Evolutionary conservation across 1,140 invertebrate species (phyloP).

Genomic region (Caenorhabditis brenneri): DNA sequence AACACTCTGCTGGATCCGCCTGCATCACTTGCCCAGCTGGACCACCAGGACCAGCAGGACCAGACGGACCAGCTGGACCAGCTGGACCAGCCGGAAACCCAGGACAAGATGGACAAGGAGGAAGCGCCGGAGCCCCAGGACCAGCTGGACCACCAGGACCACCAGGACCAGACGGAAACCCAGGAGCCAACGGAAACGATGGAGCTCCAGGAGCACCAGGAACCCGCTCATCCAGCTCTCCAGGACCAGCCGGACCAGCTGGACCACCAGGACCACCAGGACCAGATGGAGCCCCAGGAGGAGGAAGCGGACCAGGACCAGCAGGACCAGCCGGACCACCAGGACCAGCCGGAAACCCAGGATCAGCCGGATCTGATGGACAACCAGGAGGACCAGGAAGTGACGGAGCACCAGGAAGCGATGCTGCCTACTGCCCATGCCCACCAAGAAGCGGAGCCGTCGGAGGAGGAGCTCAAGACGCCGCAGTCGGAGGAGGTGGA

Average conservation of each 20-base stretch:
- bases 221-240: conserved; percentile 33
- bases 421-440: conserved; percentile 50
- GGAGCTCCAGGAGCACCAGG: conserved; percentile 48
- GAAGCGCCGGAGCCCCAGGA: conserved; percentile 1
- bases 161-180: conserved; percentile 39
- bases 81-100: conserved; percentile 38
- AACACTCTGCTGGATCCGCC: not conserved
- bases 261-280: conserved; percentile 41
- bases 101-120: conserved; percentile 9
- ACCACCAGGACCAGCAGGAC: conserved; percentile 45
- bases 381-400: conserved; percentile 35
- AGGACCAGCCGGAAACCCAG: conserved; percentile 46
- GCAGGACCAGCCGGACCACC: conserved; percentile 47
- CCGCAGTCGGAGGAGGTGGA: not conserved
- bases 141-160: conserved; percentile 40
- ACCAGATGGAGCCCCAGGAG: conserved; percentile 30
- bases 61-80: conserved; percentile 40
- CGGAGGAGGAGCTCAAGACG: conserved; percentile 22
- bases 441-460: conserved; percentile 39
- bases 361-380: conserved; percentile 40
- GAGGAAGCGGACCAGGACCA: not conserved
- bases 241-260: conserved; percentile 32
- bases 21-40: conserved; percentile 50
- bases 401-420: conserved; percentile 28
- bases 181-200: conserved; percentile 12